These are phyloP conservation scores for Piscicola geometra DNA, from an alignment of 2,888 invertebrate genomes.

Conservation along the genomic window DNA sequence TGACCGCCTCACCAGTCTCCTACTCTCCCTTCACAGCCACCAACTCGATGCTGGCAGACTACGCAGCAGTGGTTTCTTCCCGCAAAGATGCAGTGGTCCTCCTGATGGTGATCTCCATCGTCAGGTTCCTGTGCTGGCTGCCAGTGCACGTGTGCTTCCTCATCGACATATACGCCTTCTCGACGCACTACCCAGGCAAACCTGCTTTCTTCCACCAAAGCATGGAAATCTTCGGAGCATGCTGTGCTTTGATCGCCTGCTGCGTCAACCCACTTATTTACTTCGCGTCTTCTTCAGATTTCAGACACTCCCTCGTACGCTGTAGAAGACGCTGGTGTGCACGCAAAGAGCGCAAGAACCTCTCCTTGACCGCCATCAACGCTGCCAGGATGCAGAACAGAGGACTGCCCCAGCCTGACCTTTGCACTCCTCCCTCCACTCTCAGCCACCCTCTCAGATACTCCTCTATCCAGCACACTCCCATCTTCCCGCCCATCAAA, in stretches of 20 bases:
- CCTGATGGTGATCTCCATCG: slow-evolving; percentile 42
- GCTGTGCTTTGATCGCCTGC: slow-evolving; percentile 38
- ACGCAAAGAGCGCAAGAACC: not conserved
- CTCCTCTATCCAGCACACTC: not conserved
- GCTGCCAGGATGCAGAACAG: slow-evolving; percentile 8
- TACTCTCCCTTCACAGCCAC: slow-evolving; percentile 4
- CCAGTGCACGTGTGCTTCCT: slow-evolving; percentile 44
- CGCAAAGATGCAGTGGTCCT: slow-evolving; percentile 40
- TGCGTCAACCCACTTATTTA: slow-evolving; percentile 41
- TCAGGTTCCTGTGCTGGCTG: slow-evolving; percentile 43
- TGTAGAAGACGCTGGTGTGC: slow-evolving; percentile 26
- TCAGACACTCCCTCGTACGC: slow-evolving; percentile 37
- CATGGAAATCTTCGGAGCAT: slow-evolving; percentile 41
- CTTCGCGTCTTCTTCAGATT: slow-evolving; percentile 35
- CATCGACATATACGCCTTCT: slow-evolving; percentile 40
- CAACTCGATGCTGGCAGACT: not conserved
- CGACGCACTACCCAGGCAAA: slow-evolving; percentile 35
- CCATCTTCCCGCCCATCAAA: not conserved
- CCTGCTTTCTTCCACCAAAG: slow-evolving; percentile 22
- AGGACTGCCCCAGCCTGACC: not conserved
- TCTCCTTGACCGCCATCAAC: slow-evolving; percentile 10
- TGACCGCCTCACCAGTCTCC: not conserved
- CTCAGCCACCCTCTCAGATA: not conserved
- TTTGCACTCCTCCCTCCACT: not conserved
- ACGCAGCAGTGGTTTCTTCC: not conserved